Evolutionary conservation across 2,113 vertebrate species (phyloP).

Genomic region (Chaenogobius annularis): DNA sequence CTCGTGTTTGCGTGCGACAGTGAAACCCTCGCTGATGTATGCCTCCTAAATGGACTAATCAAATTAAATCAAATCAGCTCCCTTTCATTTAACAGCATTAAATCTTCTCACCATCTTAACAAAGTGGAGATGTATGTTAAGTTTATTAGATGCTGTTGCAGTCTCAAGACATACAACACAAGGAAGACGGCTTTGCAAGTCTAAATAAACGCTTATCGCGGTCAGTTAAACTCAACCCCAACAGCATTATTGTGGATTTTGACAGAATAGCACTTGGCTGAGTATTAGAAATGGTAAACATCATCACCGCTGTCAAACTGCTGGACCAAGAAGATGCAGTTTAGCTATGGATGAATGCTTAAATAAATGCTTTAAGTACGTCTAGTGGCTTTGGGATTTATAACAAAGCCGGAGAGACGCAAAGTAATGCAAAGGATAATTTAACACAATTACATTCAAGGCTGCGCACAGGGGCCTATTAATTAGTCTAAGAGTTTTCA

Average conservation of each 20-base stretch:
- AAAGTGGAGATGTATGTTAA: conserved; percentile 19
- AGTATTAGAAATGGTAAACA: conserved; percentile 4
- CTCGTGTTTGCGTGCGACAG: background rate
- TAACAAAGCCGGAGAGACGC: conserved; percentile 46
- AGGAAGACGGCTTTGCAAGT: background rate
- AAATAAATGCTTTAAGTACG: conserved; percentile 32
- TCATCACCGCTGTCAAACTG: background rate
- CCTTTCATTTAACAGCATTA: conserved; percentile 31
- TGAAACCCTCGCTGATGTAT: background rate
- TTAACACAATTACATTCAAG: conserved; percentile 63
- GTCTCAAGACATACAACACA: conserved; percentile 2
- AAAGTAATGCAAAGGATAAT: conserved; percentile 53
- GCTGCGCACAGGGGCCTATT: conserved; percentile 54
- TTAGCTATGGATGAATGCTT: conserved; percentile 14
- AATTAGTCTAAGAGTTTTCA: conserved; percentile 46
- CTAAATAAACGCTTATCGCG: conserved; percentile 21
- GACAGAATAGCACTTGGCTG: background rate
- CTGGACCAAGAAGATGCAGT: conserved; percentile 7
- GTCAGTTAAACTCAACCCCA: conserved; percentile 9
- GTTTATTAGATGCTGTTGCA: conserved; percentile 12
- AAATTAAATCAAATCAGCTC: conserved; percentile 25
- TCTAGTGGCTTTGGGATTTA: conserved; percentile 49
- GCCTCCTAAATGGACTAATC: conserved; percentile 24
- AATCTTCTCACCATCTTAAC: conserved; percentile 29
- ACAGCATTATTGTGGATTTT: background rate